Base-by-base conservation (phyloP, 2,797 vertebrate species). In the Oceanodroma leucorhoa region DNA sequence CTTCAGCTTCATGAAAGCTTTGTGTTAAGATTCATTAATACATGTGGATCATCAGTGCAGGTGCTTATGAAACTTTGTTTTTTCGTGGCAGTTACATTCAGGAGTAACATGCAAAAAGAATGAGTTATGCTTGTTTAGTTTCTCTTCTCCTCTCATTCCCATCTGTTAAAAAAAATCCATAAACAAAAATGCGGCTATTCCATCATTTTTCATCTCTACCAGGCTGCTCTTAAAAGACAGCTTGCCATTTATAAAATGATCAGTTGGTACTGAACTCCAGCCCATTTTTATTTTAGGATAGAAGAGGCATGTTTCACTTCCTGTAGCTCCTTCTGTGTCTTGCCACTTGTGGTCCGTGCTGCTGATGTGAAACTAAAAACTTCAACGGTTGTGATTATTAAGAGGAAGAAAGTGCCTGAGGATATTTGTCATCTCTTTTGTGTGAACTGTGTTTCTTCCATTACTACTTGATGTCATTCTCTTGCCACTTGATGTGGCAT, bases 121-220 rank as follows among this genome's bases (percentile, higher is more conserved):
- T 45, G 46, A 84, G 36, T 86, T 83, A 41, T 21, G 24, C 66
- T 87, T 77, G 48, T 32, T 93, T 91, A 45, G 36, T 83, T 94
- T 75, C 40, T 82, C 54, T 80, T 91, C 50, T 93, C 29, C 26
- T 76, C 15, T 86, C 7, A 2, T 80, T 73, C 50, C 73, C 72
- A 66, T 95, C 89, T 93, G 70, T 87, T 95, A n/a, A 81, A 75
- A 96, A 41, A 93, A 94, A 43, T 27, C 21, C 40, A 32, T 82
- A 64, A 91, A 88, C 41, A 78, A 53, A 94, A 76, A 16, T 6
- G 32, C 83, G 57, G 21, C 30, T 70, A 53, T 50, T 89, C 53
- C 53, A 34, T 90, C 0, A 0, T 43, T 75, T 89, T 82, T 83
- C 53, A 61, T 79, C 83, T 81, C 72, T 58, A 15, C 19, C 30